Percentiles rank a stretch among this genome's conserved stretches.
phyloP scores from a whole-genome alignment of 2,797 vertebrate species.

The Manis pentadactyla region DNA sequence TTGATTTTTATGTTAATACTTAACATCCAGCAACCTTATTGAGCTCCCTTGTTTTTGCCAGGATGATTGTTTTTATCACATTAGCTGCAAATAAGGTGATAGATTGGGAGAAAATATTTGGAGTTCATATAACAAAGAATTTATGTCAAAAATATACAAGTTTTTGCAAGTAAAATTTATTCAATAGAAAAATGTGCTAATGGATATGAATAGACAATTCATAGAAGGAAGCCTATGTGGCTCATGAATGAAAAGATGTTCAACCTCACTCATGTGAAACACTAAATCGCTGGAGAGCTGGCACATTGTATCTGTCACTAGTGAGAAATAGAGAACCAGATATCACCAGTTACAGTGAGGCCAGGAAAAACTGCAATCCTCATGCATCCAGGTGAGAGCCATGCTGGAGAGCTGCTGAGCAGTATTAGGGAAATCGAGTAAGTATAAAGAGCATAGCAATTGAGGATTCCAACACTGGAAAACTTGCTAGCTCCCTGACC shows the following conservation, averaged over 20 bases:
- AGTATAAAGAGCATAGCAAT: background rate
- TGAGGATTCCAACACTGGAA: background rate
- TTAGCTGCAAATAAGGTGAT: background rate
- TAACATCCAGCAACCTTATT: background rate
- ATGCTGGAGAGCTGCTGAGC: no score
- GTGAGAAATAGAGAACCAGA: background rate
- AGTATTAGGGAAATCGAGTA: background rate
- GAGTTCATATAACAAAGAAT: background rate
- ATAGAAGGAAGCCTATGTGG: background rate
- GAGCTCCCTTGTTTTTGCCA: background rate
- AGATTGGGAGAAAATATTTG: background rate
- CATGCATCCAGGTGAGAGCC: rapidly evolving
- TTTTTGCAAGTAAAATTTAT: background rate
- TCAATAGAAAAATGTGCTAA: background rate
- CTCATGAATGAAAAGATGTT: background rate
- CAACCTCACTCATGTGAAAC: background rate
- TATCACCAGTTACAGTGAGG: background rate
- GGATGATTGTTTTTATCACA: background rate
- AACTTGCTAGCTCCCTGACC: background rate
- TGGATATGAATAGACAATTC: background rate
- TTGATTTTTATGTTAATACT: background rate
- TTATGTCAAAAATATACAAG: background rate
- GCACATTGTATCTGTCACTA: background rate
- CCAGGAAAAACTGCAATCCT: no score
- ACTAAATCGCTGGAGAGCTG: background rate